phyloP scores from a whole-genome alignment of 2,888 invertebrate genomes.

The Phoenoteleia sp. region DNA sequence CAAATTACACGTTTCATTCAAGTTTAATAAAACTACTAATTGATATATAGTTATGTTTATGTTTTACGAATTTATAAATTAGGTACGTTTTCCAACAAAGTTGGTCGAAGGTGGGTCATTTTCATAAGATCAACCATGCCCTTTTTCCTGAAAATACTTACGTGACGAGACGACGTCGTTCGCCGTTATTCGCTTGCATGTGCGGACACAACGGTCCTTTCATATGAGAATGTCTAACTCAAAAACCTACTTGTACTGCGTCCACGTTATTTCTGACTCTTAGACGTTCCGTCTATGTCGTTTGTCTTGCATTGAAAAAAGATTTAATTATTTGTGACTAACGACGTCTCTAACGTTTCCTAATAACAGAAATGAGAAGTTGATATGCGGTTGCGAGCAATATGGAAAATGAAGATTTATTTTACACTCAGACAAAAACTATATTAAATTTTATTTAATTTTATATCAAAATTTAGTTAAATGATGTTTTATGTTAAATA shows the following conservation, averaged over 20 bases:
- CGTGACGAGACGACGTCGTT: slow-evolving; percentile 70
- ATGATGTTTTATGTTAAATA: too few relatives aligned
- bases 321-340: neutral
- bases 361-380: too few relatives aligned
- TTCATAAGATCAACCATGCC: slow-evolving; percentile 48
- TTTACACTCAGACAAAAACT: too few relatives aligned
- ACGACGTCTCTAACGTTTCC: neutral
- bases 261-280: slow-evolving; percentile 59
- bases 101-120: slow-evolving; percentile 35
- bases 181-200: slow-evolving; percentile 77
- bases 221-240: slow-evolving; percentile 76
- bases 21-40: neutral
- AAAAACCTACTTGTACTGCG: slow-evolving; percentile 75
- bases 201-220: slow-evolving; percentile 80
- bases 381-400: too few relatives aligned
- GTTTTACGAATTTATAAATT: neutral
- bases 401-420: too few relatives aligned
- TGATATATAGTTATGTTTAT: neutral
- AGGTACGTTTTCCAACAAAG: neutral
- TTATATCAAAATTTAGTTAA: too few relatives aligned
- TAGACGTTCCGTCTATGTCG: slow-evolving; percentile 38
- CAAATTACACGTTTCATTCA: neutral
- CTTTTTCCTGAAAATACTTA: slow-evolving; percentile 62
- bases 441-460: too few relatives aligned
- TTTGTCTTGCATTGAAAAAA: slow-evolving; percentile 39